Base-by-base conservation (phyloP, 2,888 invertebrate species). In the Acrobeloides nanus region DNA sequence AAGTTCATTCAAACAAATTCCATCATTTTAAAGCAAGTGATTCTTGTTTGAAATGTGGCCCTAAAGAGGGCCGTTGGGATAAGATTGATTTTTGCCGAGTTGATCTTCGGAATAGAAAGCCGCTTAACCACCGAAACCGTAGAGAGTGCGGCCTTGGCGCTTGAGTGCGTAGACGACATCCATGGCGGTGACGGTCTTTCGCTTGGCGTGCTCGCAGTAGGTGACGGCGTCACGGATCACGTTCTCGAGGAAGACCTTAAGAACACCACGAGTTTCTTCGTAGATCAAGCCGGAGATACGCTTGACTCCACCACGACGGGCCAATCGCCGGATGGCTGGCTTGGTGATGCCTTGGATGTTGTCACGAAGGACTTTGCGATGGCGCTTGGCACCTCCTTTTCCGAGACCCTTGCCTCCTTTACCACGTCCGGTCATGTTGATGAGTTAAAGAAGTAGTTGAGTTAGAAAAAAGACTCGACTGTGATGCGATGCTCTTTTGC, bases 171-270 rank as follows among this genome's bases (percentile, higher is more conserved):
- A 87, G 38, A 87, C 85, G 10, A 87, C 84, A 63, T 87, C 86
- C 86, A 87, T 86, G 15, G 86, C 85, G 0, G 86, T 87, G 35
- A 87, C 86, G 1, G 86, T 87, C 78, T 87, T 87, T 62, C 86
- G 79, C 76, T 87, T 87, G 37, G 86, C 87, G 73, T 88, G 86
- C 72, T 87, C 86, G 1, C 86, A 87, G 76, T 86, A 86, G 4
- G 85, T 86, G 41, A 86, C 85, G n/a, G 86, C 85, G 72, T 86
- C 86, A 35, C 84, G 80, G 62, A 87, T 85, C 27, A 86, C 85
- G 73, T 85, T 85, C 74, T 86, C 85, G 50, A 87, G 79, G 74
- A 87, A 88, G 0, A 85, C 83, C 66, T 86, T 66, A 27, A 66
- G 62, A 27, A 66, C 66, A 35, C 64, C 62, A 43, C 77, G 68